These are phyloP conservation scores for Microctonus hyperodae DNA, from an alignment of 2,888 invertebrate species.

Conservation along the genomic window DNA sequence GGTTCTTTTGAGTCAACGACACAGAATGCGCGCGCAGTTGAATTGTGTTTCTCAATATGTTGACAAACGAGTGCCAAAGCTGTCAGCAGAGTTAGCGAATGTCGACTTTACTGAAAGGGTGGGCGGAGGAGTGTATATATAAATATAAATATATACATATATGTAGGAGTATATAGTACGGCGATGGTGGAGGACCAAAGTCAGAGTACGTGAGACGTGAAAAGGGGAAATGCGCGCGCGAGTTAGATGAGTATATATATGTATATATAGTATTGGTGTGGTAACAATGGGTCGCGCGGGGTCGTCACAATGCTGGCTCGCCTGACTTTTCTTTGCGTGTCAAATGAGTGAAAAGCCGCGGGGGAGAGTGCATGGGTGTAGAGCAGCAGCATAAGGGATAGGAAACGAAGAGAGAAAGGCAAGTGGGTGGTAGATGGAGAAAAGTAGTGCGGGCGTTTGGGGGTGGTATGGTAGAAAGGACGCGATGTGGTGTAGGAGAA, in stretches of 20 bases:
- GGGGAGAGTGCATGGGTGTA: slow-evolving; percentile 35
- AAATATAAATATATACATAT: neutral
- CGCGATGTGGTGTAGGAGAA: slow-evolving; percentile 36
- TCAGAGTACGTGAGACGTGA: slow-evolving; percentile 27
- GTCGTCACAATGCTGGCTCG: slow-evolving; percentile 57
- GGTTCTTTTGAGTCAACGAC: neutral
- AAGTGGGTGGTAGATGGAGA: neutral
- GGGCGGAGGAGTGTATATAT: neutral
- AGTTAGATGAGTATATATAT: slow-evolving; percentile 35
- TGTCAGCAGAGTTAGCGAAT: slow-evolving; percentile 29
- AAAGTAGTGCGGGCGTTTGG: slow-evolving; percentile 24
- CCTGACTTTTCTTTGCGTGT: slow-evolving; percentile 63
- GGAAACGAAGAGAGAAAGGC: slow-evolving; percentile 37
- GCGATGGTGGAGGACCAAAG: slow-evolving; percentile 23
- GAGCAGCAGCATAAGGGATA: slow-evolving; percentile 40
- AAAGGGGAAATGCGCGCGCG: slow-evolving; percentile 26
- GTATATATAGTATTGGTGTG: slow-evolving; percentile 48
- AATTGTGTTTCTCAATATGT: slow-evolving; percentile 17
- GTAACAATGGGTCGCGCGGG: slow-evolving; percentile 55
- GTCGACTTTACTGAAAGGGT: slow-evolving; percentile 15
- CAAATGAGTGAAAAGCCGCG: slow-evolving; percentile 62
- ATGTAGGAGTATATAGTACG: slow-evolving; percentile 12
- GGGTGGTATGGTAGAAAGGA: slow-evolving; percentile 29
- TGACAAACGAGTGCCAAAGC: slow-evolving; percentile 34
- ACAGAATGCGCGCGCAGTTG: slow-evolving; percentile 5